These are phyloP conservation scores for Brachirus orientalis DNA, from an alignment of 2,113 vertebrate genomes.

Conservation along the genomic window DNA sequence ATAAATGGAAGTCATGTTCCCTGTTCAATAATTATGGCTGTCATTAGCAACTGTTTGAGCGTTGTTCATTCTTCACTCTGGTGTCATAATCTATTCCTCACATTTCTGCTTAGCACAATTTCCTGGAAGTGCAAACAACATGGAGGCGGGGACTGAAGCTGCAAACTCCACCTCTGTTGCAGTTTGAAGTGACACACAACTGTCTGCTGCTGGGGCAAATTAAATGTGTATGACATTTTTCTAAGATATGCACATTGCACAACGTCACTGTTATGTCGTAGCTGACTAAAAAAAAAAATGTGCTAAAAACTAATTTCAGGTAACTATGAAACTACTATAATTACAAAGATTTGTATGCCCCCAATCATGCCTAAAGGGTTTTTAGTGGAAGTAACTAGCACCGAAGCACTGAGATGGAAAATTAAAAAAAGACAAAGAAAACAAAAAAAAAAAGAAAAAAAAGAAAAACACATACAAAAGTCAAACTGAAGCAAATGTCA, in stretches of 20 bases:
- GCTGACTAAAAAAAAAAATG: not conserved
- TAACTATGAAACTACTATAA: not conserved
- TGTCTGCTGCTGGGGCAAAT: not conserved
- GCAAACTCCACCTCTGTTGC: too few species aligned
- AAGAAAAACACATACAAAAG: too few species aligned
- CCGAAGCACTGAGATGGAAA: not conserved
- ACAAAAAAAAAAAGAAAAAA: not conserved
- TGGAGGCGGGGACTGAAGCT: not conserved
- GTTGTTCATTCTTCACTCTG: too few species aligned
- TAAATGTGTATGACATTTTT: not conserved
- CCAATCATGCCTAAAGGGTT: not conserved
- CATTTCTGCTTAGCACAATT: too few species aligned
- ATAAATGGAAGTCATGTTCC: constrained; percentile 20
- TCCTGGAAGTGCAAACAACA: not conserved
- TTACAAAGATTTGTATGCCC: too few species aligned
- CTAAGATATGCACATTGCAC: not conserved
- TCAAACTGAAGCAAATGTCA: not conserved
- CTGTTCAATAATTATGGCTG: constrained; percentile 35
- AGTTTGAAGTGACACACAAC: too few species aligned
- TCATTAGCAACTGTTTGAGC: constrained; percentile 17
- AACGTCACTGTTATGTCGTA: not conserved
- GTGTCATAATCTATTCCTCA: too few species aligned
- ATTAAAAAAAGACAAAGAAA: not conserved
- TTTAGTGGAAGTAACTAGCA: not conserved
- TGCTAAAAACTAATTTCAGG: not conserved